Conservation (phyloP, 2,113 vertebrate species). For the Gobius niger region DNA sequence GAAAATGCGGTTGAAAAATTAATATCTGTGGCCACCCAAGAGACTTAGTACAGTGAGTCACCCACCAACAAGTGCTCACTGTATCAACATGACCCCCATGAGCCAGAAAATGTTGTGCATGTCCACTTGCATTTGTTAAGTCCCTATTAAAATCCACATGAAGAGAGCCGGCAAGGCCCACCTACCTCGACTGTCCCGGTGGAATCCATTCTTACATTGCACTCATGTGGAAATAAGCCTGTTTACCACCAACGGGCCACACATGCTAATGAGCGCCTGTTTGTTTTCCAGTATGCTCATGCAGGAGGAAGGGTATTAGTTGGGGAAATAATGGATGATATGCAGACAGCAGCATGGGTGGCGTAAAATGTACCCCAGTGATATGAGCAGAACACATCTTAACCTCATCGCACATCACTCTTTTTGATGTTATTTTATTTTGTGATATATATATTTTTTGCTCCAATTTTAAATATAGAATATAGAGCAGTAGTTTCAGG, state of each 20-base stretch:
- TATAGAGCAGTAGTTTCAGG: neutral
- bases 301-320: conserved; percentile 68
- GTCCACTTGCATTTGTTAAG: conserved; percentile 79
- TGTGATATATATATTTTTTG: conserved; percentile 3
- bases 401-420: conserved; percentile 22
- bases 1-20: conserved; percentile 60
- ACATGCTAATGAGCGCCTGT: conserved; percentile 79
- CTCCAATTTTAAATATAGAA: conserved; percentile 22
- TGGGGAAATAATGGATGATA: conserved; percentile 67
- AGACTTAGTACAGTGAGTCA: conserved; percentile 69
- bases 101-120: conserved; percentile 73
- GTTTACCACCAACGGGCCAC: conserved; percentile 74
- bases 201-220: conserved; percentile 70
- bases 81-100: conserved; percentile 66
- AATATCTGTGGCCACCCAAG: conserved; percentile 76
- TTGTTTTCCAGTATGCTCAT: conserved; percentile 73
- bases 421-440: too few relatives aligned
- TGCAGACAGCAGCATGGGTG: conserved; percentile 61
- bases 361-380: conserved; percentile 49
- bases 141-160: conserved; percentile 66
- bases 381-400: conserved; percentile 48
- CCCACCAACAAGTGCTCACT: conserved; percentile 69
- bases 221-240: conserved; percentile 76
- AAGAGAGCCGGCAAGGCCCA: conserved; percentile 71
- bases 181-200: conserved; percentile 74